Evolutionary conservation across 2,888 invertebrate genomes (phyloP), one percentile per base, ranked within the genome.

Genomic region (Ecdyonurus torrentis): DNA sequence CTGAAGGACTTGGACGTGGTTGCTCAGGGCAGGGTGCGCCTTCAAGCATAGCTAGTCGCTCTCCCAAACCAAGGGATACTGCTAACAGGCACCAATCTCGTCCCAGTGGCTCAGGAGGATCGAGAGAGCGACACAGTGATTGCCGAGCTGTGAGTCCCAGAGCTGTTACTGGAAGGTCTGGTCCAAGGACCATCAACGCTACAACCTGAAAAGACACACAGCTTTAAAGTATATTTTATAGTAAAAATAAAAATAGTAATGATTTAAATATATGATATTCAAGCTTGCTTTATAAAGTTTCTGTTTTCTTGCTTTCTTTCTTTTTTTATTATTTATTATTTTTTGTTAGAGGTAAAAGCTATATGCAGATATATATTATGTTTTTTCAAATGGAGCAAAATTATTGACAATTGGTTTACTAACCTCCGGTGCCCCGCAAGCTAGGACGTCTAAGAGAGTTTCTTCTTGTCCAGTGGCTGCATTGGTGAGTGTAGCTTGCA

Each of bases 31-130:
- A 62, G 20, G 61, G 61, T 5, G 61, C 20, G 60, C 61, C 7
- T 64, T 66, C 65, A 58, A 65, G 61, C 23, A 66, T 63, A 1
- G 80, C 80, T 62, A 81, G 70, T 63, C 74, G 77, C 67, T 83
- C 81, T 18, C 79, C 82, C 65, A 83, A 79, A 62, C 85, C 84
- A 63, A 89, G 76, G 66, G 83, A 79, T 61, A 85, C 80, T 18
- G 89, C 88, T 64, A 89, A 74, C 70, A 87, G 79, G 70, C 88
- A 82, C 89, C 89, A 89, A 72, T 89, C 88, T 69, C 84, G 81
- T 22, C 86, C 86, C 64, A 83, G 78, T 18, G 82, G 81, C 72
- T 85, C 85, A 0, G 86, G 86, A 20, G 85, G 85, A 74, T 89
- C 88, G 63, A 89, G 74, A 68, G 85, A 74, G 65, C 81, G 78